These are phyloP conservation scores for Pogonophryne albipinna DNA, from an alignment of 2,797 vertebrate genomes.

Conservation along the genomic window DNA sequence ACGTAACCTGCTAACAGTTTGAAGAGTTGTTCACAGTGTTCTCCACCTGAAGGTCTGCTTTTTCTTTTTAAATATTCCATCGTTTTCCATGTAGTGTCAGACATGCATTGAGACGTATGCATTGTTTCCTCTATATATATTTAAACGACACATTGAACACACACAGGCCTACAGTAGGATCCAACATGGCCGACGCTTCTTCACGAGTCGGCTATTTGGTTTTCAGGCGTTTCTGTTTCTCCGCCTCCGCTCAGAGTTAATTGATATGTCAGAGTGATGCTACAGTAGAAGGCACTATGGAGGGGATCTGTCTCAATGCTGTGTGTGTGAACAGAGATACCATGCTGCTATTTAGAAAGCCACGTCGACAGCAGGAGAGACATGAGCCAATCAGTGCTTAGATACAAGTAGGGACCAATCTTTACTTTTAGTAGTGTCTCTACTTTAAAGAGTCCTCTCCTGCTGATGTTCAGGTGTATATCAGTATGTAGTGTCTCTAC, in stretches of 20 bases:
- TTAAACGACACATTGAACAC: conserved; percentile 62
- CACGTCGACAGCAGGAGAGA: too few relatives aligned
- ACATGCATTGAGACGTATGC: conserved; percentile 82
- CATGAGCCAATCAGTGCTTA: too few relatives aligned
- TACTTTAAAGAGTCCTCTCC: too few relatives aligned
- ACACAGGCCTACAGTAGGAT: conserved; percentile 64
- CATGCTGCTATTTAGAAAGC: too few relatives aligned
- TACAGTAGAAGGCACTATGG: conserved; percentile 77
- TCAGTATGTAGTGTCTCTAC: too few relatives aligned
- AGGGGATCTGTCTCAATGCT: too few relatives aligned
- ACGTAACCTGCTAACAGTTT: conserved; percentile 43
- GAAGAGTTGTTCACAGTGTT: conserved; percentile 83
- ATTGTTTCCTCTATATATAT: conserved; percentile 45
- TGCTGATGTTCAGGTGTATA: too few relatives aligned
- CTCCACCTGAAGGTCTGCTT: conserved; percentile 79
- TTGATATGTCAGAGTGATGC: conserved; percentile 71
- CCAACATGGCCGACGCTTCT: conserved; percentile 70
- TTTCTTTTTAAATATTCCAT: conserved; percentile 66
- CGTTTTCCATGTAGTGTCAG: conserved; percentile 66
- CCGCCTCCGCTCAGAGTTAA: conserved; percentile 33
- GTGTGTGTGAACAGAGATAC: too few relatives aligned
- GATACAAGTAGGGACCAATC: too few relatives aligned
- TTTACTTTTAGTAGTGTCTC: too few relatives aligned
- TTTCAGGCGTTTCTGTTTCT: conserved; percentile 54
- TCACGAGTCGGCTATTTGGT: conserved; percentile 62